Evolutionary conservation across 2,113 vertebrate genomes (phyloP).

Genomic region (Petromus typicus): DNA sequence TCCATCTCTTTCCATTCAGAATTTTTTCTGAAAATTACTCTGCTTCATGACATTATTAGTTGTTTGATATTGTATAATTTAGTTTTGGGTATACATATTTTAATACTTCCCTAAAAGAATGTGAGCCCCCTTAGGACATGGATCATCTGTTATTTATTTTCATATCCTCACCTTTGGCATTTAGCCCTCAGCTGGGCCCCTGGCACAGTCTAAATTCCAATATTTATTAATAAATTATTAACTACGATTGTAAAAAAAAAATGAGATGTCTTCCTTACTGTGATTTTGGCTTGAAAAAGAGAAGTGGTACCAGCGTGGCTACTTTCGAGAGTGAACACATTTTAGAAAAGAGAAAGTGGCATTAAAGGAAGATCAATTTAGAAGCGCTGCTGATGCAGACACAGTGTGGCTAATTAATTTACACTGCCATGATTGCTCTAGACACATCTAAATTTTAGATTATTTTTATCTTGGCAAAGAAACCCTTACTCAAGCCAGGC

Average conservation of each 20-base stretch:
- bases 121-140: not conserved
- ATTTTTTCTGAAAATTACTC: not conserved
- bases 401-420: slow-evolving; percentile 77
- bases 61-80: not conserved
- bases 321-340: slow-evolving; percentile 65
- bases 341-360: slow-evolving; percentile 62
- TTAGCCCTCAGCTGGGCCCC: slow-evolving; percentile 7
- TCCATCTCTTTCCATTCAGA: not conserved
- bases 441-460: slow-evolving; percentile 80
- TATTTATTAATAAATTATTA: slow-evolving; percentile 67
- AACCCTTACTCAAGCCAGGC: slow-evolving; percentile 41
- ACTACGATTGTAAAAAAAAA: not conserved
- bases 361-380: slow-evolving; percentile 72
- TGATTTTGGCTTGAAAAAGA: slow-evolving; percentile 37
- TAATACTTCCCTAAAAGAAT: not conserved
- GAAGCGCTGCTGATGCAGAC: slow-evolving; percentile 69
- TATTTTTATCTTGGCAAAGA: slow-evolving; percentile 75
- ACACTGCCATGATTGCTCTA: slow-evolving; percentile 67
- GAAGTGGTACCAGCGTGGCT: not conserved
- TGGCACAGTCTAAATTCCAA: slow-evolving; percentile 41
- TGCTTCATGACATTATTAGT: not conserved
- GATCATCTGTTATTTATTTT: slow-evolving; percentile 48
- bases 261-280: slow-evolving; percentile 35
- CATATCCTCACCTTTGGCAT: not conserved
- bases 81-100: slow-evolving; percentile 44